Base-by-base conservation (phyloP, 2,797 vertebrate genomes). In the Pampus argenteus region DNA sequence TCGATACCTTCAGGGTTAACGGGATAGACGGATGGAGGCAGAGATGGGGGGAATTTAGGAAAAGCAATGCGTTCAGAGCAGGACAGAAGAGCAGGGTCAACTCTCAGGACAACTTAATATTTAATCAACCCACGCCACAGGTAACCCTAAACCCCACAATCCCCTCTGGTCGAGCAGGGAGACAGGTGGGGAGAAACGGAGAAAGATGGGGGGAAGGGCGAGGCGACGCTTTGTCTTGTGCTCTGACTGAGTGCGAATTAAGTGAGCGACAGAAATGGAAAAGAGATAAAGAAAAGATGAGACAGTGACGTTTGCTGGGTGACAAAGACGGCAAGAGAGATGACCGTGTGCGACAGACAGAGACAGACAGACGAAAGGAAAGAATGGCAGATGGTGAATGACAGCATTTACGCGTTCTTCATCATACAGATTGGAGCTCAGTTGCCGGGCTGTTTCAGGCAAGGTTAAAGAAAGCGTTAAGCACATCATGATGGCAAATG, bases 81-180 rank as follows among this genome's bases (percentile, higher is more conserved):
- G 79, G 78, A 82, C 65, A 77, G 57, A 55, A 77, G 83, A 80
- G 36, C 29, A 31, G 72, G 85, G 90, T 92, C 91, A 84, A 76
- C 86, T 87, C 88, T 88, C 79, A 87, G 87, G 81, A 90, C 88
- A 86, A 68, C 80, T 94, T 89, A 92, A 94, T 93, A 93, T 94
- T 93, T 93, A 93, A 94, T 93, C 84, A 92, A 64, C 57, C 81
- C 45, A 48, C 73, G 77, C 57, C 83, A 76, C 61, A 23, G 36
- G 92, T 71, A 92, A 93, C 88, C 65, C 76, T 78, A 92, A 86
- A 90, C 90, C 79, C 80, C 80, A 75, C 81, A 77, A 85, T 67
- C 68, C 86, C 78, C 82, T 54, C 36, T 44, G 88, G 75, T 74
- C 38, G 3, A 48, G 9, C 47, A 23, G 60, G 51, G 52, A 61